Percentiles rank a stretch among this genome's conserved stretches.
Conservation (phyloP, 1,140 invertebrate species). For the Danaus melanippus region DNA sequence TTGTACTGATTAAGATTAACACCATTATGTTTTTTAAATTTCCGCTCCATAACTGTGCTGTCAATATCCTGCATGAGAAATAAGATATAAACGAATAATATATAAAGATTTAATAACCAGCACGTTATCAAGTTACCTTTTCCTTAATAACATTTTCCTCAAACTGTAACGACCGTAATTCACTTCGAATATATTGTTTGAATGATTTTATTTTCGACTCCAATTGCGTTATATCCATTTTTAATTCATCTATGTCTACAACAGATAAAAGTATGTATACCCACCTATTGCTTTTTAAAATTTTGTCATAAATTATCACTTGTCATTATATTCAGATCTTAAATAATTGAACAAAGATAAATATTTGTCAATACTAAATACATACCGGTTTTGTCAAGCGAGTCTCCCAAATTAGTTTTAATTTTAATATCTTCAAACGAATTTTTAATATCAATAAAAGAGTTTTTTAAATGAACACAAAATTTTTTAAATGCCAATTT, state of each 20-base stretch:
- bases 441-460: slow-evolving; percentile 34
- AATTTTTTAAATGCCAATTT: slow-evolving; percentile 26
- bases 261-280: slow-evolving; percentile 15
- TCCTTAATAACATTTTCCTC: slow-evolving; percentile 14
- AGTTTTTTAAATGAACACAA: slow-evolving; percentile 26
- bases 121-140: slow-evolving; percentile 9
- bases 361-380: slow-evolving; percentile 2
- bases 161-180: slow-evolving; percentile 32
- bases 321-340: no score
- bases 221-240: slow-evolving; percentile 51
- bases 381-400: slow-evolving; percentile 24
- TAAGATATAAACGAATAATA: no score
- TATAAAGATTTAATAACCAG: not conserved
- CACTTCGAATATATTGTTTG: slow-evolving; percentile 38
- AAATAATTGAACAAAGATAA: no score
- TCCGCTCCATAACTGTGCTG: slow-evolving; percentile 14
- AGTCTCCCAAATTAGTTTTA: slow-evolving; percentile 19
- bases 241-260: slow-evolving; percentile 62
- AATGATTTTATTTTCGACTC: slow-evolving; percentile 53
- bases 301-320: no score
- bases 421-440: slow-evolving; percentile 47
- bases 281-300: no score
- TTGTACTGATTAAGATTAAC: slow-evolving; percentile 30
- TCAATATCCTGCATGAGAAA: no score
- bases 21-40: slow-evolving; percentile 12